A percentile compares a stretch with the other conserved stretches of the same genome.
Evolutionary conservation across 2,888 invertebrate genomes (phyloP).

Genomic region (Platycnemis pennipes): DNA sequence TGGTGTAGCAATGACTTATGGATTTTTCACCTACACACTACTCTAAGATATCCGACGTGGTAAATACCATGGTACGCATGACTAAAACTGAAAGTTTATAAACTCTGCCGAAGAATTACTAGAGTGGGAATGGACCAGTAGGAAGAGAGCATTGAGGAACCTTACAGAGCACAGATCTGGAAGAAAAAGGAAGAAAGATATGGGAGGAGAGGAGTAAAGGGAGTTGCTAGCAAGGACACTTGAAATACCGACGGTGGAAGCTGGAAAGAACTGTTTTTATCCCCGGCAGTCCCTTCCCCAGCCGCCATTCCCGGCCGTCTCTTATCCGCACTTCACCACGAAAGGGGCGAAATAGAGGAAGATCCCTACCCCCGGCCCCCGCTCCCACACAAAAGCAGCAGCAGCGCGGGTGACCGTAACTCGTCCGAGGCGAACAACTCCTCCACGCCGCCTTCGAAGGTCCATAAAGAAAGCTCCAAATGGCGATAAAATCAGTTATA

Average conservation of each 20-base stretch:
- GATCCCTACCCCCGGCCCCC: background rate
- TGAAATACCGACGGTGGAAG: constrained; percentile 4
- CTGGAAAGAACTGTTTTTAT: constrained; percentile 28
- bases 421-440: constrained; percentile 50
- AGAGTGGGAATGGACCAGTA: too few relatives aligned
- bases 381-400: constrained; percentile 41
- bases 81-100: too few relatives aligned
- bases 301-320: background rate
- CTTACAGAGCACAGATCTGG: too few relatives aligned
- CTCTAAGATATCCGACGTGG: too few relatives aligned
- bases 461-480: constrained; percentile 65
- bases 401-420: constrained; percentile 58
- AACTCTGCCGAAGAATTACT: too few relatives aligned
- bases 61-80: too few relatives aligned
- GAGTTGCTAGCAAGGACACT: background rate
- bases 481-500: constrained; percentile 67
- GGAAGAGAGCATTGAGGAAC: too few relatives aligned
- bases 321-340: constrained; percentile 39
- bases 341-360: constrained; percentile 25
- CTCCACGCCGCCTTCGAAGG: constrained; percentile 50
- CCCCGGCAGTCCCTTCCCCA: constrained; percentile 34
- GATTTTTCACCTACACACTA: too few relatives aligned
- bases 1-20: too few relatives aligned
- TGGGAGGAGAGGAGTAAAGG: background rate
- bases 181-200: background rate